Evolutionary conservation across 2,113 vertebrate genomes (phyloP), one percentile per base, ranked within the genome.

Genomic region (Anhinga rufa): DNA sequence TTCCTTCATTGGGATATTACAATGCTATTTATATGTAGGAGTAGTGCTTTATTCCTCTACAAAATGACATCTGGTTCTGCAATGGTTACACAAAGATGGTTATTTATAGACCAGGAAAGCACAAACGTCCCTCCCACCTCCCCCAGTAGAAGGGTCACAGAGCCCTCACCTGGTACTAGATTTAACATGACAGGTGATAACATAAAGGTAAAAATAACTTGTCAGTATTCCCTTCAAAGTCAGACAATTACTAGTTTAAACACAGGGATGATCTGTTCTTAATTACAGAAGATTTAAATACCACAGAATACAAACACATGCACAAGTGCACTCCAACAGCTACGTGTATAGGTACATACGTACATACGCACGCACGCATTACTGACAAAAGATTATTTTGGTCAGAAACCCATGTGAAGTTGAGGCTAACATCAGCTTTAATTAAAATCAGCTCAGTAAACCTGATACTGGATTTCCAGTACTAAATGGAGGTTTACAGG

Each of bases 401-500:
- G 84, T 93, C 92, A 97, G 90, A 93, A 94, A 95, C 77, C 32
- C 79, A 93, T 87, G 49, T 40, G 86, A 98, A 97, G 96, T 72
- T 91, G 82, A 95, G 90, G 82, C 88, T 95, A 97, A 97, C 97
- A 97, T 96, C 96, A 96, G 80, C 86, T 98, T 97, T 96, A 98
- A 98, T 98, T 97, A 98, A 98, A 98, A 97, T 98, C 96, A 97
- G 91, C 95, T 98, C 97, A 97, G 95, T 94, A 96, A 97, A 97
- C 81, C 91, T 88, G 93, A 97, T 98, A 98, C 97, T 97, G 95
- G 96, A 98, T 98, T 97, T 98, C 97, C 97, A 98, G 94, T 72
- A 93, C 93, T 98, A 97, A 97, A 97, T 97, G 94, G 93, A 98
- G 97, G 98, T 98, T 98, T 98, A 98, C 36, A 40, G 86, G 95